Evolutionary conservation across 2,797 vertebrate species (phyloP).

Genomic region (Oryzias sinensis): DNA sequence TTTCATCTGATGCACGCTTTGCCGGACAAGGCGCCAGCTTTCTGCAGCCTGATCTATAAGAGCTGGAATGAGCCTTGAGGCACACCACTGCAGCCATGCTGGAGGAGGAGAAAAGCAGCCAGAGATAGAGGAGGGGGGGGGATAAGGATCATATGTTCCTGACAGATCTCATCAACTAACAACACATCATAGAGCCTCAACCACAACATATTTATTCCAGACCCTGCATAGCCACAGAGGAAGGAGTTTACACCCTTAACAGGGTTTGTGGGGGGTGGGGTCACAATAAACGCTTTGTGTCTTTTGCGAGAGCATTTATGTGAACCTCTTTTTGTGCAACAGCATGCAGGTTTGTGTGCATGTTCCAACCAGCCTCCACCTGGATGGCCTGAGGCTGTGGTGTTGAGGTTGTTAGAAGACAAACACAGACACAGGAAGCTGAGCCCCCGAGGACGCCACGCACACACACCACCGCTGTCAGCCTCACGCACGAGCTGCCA

Average conservation of each 20-base stretch:
- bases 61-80: conserved; percentile 61
- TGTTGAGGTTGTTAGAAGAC: conserved; percentile 69
- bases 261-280: conserved; percentile 20
- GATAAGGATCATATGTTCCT: conserved; percentile 72
- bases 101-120: conserved; percentile 8
- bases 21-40: conserved; percentile 21
- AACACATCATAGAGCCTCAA: conserved; percentile 54
- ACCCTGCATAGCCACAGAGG: conserved; percentile 52
- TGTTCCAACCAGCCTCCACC: conserved; percentile 72
- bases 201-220: conserved; percentile 56
- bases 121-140: conserved; percentile 10
- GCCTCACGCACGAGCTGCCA: conserved; percentile 42
- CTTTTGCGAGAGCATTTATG: conserved; percentile 29
- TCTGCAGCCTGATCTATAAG: conserved; percentile 45
- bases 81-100: conserved; percentile 45
- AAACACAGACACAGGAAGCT: conserved; percentile 80
- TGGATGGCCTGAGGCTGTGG: conserved; percentile 70
- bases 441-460: conserved; percentile 78
- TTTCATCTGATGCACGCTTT: conserved; percentile 29
- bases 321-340: conserved; percentile 1
- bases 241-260: conserved; percentile 25
- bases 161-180: conserved; percentile 70
- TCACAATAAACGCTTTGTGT: conserved; percentile 49
- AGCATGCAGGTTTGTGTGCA: conserved; percentile 32
- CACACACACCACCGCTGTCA: conserved; percentile 45